Percentiles rank a stretch among this genome's conserved stretches.
These are phyloP conservation scores for Anarrhichthys ocellatus DNA, from an alignment of 2,113 vertebrate genomes.

Conservation along the genomic window DNA sequence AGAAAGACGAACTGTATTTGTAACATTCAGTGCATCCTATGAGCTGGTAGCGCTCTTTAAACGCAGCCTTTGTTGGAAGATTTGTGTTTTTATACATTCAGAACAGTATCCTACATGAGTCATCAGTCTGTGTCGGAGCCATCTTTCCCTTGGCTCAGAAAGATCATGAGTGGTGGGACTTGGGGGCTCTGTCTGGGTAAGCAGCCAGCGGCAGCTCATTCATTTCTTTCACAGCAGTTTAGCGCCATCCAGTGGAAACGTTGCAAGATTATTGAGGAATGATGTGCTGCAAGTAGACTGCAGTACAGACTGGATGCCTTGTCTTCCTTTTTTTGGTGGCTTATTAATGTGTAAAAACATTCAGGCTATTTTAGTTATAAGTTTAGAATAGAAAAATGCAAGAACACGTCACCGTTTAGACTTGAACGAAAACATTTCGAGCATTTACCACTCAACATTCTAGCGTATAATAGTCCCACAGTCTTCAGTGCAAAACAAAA, in stretches of 20 bases:
- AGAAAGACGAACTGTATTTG: background rate
- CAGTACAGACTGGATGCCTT: background rate
- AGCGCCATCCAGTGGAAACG: slow-evolving; percentile 66
- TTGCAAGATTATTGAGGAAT: background rate
- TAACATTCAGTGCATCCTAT: background rate
- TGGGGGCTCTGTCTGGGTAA: slow-evolving; percentile 49
- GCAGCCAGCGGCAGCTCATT: slow-evolving; percentile 13
- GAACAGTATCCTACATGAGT: slow-evolving; percentile 51
- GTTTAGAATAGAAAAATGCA: background rate
- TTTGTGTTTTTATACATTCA: slow-evolving; percentile 48
- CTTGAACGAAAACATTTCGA: background rate
- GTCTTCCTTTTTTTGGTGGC: background rate
- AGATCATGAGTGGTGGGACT: slow-evolving; percentile 77
- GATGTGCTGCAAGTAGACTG: background rate
- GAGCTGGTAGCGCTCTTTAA: slow-evolving; percentile 5
- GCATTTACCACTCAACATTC: background rate
- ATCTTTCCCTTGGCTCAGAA: slow-evolving; percentile 54
- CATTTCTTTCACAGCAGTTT: slow-evolving; percentile 26
- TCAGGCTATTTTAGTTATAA: background rate
- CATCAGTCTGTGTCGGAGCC: slow-evolving; percentile 71
- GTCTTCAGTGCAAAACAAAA: slow-evolving; percentile 2
- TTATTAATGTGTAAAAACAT: background rate
- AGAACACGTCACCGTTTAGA: background rate
- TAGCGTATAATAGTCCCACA: background rate
- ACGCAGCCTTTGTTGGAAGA: slow-evolving; percentile 24